A percentile compares a stretch with the other conserved stretches of the same genome.
These are phyloP conservation scores for Promerops cafer DNA, from an alignment of 2,113 vertebrate species.

Conservation along the genomic window DNA sequence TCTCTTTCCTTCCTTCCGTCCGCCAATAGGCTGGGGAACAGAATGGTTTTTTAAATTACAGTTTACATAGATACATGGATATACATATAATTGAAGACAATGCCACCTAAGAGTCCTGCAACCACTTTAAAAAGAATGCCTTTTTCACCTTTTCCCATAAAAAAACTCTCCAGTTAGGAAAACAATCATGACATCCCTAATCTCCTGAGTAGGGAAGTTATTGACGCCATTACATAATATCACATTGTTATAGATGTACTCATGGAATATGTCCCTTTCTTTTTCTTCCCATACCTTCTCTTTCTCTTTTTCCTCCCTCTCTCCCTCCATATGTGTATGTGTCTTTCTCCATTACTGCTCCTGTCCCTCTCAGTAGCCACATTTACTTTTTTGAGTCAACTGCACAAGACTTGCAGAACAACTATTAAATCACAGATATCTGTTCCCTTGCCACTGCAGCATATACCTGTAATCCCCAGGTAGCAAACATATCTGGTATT, in stretches of 20 bases:
- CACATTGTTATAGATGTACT: background rate
- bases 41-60: background rate
- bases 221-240: background rate
- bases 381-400: background rate
- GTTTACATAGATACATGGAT: background rate
- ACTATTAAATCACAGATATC: background rate
- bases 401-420: background rate
- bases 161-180: background rate
- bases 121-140: background rate
- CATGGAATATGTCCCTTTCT: background rate
- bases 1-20: conserved; percentile 62
- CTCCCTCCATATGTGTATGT: background rate
- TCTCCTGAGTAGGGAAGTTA: background rate
- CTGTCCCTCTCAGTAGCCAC: background rate
- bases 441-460: background rate
- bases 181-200: background rate
- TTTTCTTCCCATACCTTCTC: background rate
- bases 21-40: background rate
- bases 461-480: background rate
- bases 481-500: background rate
- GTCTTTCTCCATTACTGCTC: background rate
- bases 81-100: background rate
- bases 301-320: background rate
- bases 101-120: background rate
- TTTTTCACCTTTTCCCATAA: background rate